Percentiles rank a stretch among this genome's conserved stretches.
Evolutionary conservation across 2,888 invertebrate species (phyloP).

Genomic region (Pseudoips prasinana): DNA sequence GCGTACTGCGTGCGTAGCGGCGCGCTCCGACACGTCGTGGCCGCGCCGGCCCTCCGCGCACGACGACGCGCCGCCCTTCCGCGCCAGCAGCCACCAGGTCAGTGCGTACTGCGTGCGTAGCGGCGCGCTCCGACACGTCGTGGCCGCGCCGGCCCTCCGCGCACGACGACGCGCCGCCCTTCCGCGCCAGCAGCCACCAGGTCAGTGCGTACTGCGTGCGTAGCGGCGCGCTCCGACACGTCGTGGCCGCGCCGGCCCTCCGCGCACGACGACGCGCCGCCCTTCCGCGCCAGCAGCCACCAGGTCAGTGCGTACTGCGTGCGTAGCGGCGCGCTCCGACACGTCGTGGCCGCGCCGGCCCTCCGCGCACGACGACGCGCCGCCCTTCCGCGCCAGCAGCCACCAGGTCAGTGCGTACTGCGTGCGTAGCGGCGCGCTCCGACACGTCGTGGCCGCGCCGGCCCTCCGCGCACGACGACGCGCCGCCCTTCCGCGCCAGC

Average conservation of each 20-base stretch:
- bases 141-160: constrained; percentile 79
- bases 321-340: constrained; percentile 88
- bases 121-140: constrained; percentile 88
- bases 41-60: constrained; percentile 74
- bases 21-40: constrained; percentile 89
- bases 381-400: constrained; percentile 36
- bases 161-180: constrained; percentile 52
- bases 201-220: constrained; percentile 72
- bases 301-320: constrained; percentile 49
- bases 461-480: constrained; percentile 63
- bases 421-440: constrained; percentile 86
- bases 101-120: constrained; percentile 80
- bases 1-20: constrained; percentile 83
- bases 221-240: constrained; percentile 87
- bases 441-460: constrained; percentile 86
- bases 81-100: constrained; percentile 24
- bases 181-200: constrained; percentile 31
- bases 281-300: constrained; percentile 35
- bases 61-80: constrained; percentile 49
- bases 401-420: constrained; percentile 26
- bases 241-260: constrained; percentile 83
- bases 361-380: constrained; percentile 59
- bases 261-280: constrained; percentile 54
- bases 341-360: constrained; percentile 84
- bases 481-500: constrained; percentile 35